These are phyloP conservation scores for Stegodyphus mimosarum DNA, from an alignment of 1,140 invertebrate species.

Conservation along the genomic window DNA sequence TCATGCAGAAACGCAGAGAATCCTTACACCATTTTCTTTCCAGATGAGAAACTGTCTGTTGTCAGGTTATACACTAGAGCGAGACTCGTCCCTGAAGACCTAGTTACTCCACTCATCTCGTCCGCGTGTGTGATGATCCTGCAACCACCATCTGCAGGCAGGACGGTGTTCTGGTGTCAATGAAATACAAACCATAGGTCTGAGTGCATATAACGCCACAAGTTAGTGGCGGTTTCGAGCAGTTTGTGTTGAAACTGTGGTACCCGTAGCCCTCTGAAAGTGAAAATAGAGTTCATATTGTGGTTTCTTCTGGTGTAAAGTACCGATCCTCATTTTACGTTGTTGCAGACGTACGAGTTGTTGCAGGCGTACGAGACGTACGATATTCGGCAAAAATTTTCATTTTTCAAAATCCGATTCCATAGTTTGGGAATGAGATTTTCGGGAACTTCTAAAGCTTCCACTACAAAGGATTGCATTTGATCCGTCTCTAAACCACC, in stretches of 20 bases:
- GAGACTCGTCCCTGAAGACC: not conserved
- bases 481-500: too few relatives aligned
- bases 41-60: not conserved
- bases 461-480: too few relatives aligned
- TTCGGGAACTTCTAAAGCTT: too few relatives aligned
- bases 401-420: too few relatives aligned
- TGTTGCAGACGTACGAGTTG: too few relatives aligned
- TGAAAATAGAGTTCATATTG: not conserved
- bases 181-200: constrained; percentile 1
- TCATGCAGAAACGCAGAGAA: too few relatives aligned
- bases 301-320: not conserved
- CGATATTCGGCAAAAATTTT: too few relatives aligned
- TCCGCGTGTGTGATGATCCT: not conserved
- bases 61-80: too few relatives aligned
- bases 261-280: not conserved
- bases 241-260: not conserved
- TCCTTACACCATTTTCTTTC: too few relatives aligned
- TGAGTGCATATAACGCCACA: not conserved
- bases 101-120: not conserved
- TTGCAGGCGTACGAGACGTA: too few relatives aligned
- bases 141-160: not conserved
- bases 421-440: too few relatives aligned
- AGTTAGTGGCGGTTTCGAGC: not conserved
- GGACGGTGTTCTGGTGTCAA: not conserved
- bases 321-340: too few relatives aligned